Percentiles rank a stretch among this genome's conserved stretches.
Evolutionary conservation across 2,888 invertebrate species (phyloP).

Genomic region (Eudasyphora cyanicolor): DNA sequence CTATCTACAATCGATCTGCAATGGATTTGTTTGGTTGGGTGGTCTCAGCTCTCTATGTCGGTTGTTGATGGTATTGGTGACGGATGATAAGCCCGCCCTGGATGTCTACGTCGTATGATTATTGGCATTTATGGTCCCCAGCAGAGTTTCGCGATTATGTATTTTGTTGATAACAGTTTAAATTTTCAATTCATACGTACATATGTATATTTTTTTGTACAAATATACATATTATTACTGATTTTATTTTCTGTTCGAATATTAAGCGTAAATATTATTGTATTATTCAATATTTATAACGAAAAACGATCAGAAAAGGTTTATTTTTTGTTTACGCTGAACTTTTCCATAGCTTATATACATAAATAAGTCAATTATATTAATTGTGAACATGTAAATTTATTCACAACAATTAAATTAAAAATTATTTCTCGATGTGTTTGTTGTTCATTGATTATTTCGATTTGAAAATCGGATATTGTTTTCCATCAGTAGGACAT

Average conservation of each 20-base stretch:
- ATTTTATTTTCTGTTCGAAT: neutral
- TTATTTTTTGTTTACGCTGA: conserved; percentile 19
- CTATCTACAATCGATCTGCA: too few species aligned
- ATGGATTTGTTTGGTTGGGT: too few species aligned
- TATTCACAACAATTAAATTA: neutral
- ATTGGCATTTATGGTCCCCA: too few species aligned
- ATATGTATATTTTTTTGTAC: too few species aligned
- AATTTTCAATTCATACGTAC: too few species aligned
- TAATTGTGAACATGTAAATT: neutral
- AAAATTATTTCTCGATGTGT: neutral
- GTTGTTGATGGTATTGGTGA: neutral
- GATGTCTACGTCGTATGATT: neutral
- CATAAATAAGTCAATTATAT: neutral
- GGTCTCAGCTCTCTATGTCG: too few species aligned
- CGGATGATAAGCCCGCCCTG: neutral
- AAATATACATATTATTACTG: neutral
- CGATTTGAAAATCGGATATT: too few species aligned
- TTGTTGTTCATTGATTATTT: too few species aligned
- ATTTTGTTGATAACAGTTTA: conserved; percentile 14
- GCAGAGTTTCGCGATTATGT: conserved; percentile 46
- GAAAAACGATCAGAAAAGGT: neutral
- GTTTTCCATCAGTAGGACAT: too few species aligned
- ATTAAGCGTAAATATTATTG: conserved; percentile 9
- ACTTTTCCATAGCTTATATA: conserved; percentile 32
- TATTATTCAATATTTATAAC: neutral